phyloP scores from a whole-genome alignment of 2,797 vertebrate species.

The Leucoraja ocellata region DNA sequence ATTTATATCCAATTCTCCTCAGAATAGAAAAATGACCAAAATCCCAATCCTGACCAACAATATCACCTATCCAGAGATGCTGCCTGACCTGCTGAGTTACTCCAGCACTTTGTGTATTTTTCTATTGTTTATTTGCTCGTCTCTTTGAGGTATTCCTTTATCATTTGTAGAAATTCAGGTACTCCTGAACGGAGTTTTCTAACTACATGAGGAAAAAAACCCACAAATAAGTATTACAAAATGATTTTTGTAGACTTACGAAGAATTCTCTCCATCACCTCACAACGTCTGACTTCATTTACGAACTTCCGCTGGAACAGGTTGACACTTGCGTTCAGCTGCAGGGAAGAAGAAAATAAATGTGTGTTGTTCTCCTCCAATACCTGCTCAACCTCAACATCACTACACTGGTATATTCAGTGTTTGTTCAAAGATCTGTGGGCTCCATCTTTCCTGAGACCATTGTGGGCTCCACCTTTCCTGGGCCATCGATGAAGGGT shows the following conservation, averaged over 20 bases:
- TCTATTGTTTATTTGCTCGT: background rate
- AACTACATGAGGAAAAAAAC: background rate
- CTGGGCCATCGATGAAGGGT: too few species aligned
- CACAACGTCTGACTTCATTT: slow-evolving; percentile 68
- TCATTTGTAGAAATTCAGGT: too few species aligned
- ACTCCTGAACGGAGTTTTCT: slow-evolving; percentile 43
- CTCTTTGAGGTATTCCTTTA: background rate
- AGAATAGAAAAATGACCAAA: background rate
- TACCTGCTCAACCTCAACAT: background rate
- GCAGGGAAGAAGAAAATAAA: background rate
- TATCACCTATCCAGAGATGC: too few species aligned
- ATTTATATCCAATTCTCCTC: background rate
- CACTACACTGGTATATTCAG: background rate
- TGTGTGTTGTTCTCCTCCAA: too few species aligned
- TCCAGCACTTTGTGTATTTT: background rate
- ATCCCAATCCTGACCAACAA: too few species aligned
- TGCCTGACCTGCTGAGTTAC: too few species aligned
- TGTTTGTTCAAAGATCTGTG: too few species aligned
- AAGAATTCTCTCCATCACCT: slow-evolving; percentile 67
- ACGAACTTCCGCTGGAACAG: slow-evolving; percentile 70
- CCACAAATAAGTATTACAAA: slow-evolving; percentile 28
- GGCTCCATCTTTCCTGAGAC: too few species aligned
- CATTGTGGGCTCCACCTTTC: too few species aligned
- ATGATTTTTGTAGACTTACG: slow-evolving; percentile 54
- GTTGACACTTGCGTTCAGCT: slow-evolving; percentile 63